Conservation (phyloP, 2,888 invertebrate genomes). For the Drosophila quasianomalipes region DNA sequence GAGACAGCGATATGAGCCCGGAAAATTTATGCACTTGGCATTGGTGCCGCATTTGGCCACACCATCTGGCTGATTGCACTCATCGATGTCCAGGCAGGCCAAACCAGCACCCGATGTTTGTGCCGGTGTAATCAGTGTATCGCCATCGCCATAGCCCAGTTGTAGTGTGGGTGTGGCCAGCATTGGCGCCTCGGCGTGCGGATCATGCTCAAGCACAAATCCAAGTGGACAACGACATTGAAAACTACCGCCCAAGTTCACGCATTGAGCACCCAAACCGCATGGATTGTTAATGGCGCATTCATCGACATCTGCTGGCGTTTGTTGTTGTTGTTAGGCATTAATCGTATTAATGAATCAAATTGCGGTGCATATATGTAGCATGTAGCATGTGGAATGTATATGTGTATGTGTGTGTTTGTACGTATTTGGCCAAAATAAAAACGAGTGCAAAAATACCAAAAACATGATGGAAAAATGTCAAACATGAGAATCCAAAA, state of each 20-base stretch:
- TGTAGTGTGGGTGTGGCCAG: conserved; percentile 51
- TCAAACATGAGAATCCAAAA: conserved; percentile 47
- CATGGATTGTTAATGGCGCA: conserved; percentile 89
- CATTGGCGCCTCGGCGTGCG: conserved; percentile 47
- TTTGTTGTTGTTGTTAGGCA: conserved; percentile 55
- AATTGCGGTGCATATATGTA: conserved; percentile 51
- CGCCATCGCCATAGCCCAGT: conserved; percentile 69
- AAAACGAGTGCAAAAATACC: conserved; percentile 44
- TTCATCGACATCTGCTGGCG: conserved; percentile 89
- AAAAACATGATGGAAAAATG: conserved; percentile 40
- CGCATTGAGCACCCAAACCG: conserved; percentile 89
- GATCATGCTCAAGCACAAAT: conserved; percentile 87
- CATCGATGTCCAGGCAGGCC: conserved; percentile 91
- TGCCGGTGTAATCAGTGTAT: conserved; percentile 48
- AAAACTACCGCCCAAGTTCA: conserved; percentile 91
- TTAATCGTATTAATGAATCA: conserved; percentile 66
- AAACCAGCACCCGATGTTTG: conserved; percentile 84
- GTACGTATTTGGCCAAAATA: conserved; percentile 46
- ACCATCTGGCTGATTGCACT: conserved; percentile 89
- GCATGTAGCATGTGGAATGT: conserved; percentile 29
- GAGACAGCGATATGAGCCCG: conserved; percentile 92
- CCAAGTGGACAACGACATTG: conserved; percentile 91
- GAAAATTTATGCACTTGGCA: conserved; percentile 92
- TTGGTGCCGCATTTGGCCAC: conserved; percentile 91
- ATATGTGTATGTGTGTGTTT: conserved; percentile 36